Base-by-base conservation (phyloP, 1,140 invertebrate species). In the Drosophila serrata region DNA sequence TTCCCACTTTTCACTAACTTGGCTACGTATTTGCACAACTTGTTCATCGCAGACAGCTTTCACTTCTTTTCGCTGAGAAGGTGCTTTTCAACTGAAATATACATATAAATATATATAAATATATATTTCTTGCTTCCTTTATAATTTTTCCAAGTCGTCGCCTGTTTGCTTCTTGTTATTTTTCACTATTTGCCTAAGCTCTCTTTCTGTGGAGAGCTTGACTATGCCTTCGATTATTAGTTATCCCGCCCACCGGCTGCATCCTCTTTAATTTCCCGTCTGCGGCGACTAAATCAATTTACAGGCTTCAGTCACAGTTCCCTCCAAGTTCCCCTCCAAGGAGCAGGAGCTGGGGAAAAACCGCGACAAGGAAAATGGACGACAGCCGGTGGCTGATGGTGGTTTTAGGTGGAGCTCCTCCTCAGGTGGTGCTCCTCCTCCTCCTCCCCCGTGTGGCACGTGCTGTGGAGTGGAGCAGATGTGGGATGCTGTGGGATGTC, bases 211-310 rank as follows among this genome's bases (percentile, higher is more conserved):
- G 33, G 6, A 1, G 9, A 8, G 55, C 22, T 15, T n/a, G 33
- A 37, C 12, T 27, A 27, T 40, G 31, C 24, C 24, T 51, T 53
- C 63, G 33, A 65, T 56, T 51, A 60, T 61, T 61, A 45, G 45
- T 35, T 55, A 29, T 72, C 17, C 40, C 31, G 40, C 45, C 45
- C 45, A 9, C 13, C 24, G 22, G 22, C 8, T 46, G 45, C 35
- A 37, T 53, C 48, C 27, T 45, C 35, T 65, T 60, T 37, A 48
- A 31, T 63, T 37, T 48, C 31, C 37, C 45, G 40, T 58, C 15
- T 70, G 53, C 40, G 74, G 60, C 60, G 73, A 75, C 74, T 67
- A 76, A 76, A 75, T 77, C 74, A 77, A 77, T 77, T 77, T 77
- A 40, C 62, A 59, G 55, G 57, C 55, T 59, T 68, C 60, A 48